Percentiles rank a stretch among this genome's conserved stretches.
phyloP scores from a whole-genome alignment of 1,140 invertebrate species.

The Sminthurides bifidus region DNA sequence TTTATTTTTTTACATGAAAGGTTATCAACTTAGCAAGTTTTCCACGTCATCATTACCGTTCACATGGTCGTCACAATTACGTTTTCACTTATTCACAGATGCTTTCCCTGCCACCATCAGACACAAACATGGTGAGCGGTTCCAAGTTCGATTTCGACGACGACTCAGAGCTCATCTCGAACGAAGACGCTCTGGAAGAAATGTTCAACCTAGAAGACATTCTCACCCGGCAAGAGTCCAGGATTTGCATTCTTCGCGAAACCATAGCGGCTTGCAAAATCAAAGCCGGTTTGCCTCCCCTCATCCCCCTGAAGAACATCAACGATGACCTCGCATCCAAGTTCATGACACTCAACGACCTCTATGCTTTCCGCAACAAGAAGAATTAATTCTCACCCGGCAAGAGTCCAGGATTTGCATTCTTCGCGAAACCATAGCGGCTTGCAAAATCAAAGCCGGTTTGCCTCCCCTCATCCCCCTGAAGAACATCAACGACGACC shows the following conservation, averaged over 20 bases:
- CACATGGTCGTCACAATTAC: not conserved
- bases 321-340: slow-evolving; percentile 2
- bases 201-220: slow-evolving; percentile 13
- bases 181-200: slow-evolving; percentile 18
- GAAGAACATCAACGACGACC: not conserved
- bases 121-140: not conserved
- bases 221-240: slow-evolving; percentile 1
- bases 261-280: slow-evolving; percentile 14
- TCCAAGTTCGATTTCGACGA: not conserved
- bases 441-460: slow-evolving; percentile 18
- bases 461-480: slow-evolving; percentile 12
- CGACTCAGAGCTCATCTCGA: not conserved
- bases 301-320: slow-evolving; percentile 1
- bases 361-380: slow-evolving; percentile 1
- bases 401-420: slow-evolving; percentile 9
- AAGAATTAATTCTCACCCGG: slow-evolving; percentile 3
- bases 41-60: too few species aligned
- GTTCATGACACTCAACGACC: slow-evolving; percentile 12
- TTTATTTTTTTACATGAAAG: too few species aligned
- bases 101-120: not conserved
- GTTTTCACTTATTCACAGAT: not conserved
- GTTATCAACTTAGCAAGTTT: too few species aligned
- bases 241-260: slow-evolving; percentile 9
- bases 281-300: slow-evolving; percentile 17
- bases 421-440: slow-evolving; percentile 10